These are phyloP conservation scores for Torymus aiolomorphi DNA, from an alignment of 2,888 invertebrate genomes.

Conservation along the genomic window DNA sequence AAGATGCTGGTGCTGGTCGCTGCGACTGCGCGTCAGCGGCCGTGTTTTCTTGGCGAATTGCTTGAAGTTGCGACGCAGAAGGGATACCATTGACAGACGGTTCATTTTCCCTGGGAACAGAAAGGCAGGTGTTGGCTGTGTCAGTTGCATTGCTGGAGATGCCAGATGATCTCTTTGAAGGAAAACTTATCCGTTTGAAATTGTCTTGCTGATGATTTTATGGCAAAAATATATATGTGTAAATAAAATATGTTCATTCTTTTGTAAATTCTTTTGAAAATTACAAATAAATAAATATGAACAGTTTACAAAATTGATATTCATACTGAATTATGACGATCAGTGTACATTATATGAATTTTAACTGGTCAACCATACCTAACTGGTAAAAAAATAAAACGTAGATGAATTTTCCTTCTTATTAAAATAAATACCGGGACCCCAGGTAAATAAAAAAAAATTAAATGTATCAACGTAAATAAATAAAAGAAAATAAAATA, in stretches of 20 bases:
- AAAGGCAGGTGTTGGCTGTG: slow-evolving; percentile 20
- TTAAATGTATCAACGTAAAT: slow-evolving; percentile 27
- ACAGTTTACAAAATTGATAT: too few relatives aligned
- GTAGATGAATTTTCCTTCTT: slow-evolving; percentile 27
- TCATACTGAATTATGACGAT: too few relatives aligned
- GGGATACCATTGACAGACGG: slow-evolving; percentile 52
- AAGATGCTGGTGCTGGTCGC: slow-evolving; percentile 48
- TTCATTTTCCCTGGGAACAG: slow-evolving; percentile 50
- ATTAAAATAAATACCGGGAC: too few relatives aligned
- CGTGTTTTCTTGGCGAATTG: slow-evolving; percentile 54
- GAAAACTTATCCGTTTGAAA: slow-evolving; percentile 16
- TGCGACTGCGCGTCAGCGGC: slow-evolving; percentile 53
- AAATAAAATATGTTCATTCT: too few relatives aligned
- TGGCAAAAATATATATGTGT: not conserved
- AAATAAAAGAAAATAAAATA: slow-evolving; percentile 26
- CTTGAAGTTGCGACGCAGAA: slow-evolving; percentile 55
- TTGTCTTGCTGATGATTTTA: too few relatives aligned
- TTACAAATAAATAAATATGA: too few relatives aligned
- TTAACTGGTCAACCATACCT: too few relatives aligned
- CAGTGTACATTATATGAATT: too few relatives aligned
- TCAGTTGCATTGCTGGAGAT: not conserved
- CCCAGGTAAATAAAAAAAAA: not conserved
- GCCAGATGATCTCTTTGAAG: not conserved
- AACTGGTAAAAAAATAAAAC: not conserved
- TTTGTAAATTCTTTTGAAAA: too few relatives aligned